phyloP scores from a whole-genome alignment of 2,888 invertebrate species.

The Troides aeacus region DNA sequence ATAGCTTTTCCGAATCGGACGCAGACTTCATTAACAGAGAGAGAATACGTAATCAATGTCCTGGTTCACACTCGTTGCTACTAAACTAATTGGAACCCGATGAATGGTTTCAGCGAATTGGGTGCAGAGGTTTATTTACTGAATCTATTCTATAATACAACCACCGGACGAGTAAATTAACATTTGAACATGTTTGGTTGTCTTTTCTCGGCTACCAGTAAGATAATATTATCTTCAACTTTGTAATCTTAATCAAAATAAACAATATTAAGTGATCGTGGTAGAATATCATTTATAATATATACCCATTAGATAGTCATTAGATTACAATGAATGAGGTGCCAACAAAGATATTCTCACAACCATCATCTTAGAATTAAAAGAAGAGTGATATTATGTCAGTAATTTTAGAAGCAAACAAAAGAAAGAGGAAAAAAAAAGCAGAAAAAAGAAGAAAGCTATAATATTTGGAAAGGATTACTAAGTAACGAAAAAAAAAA shows the following conservation, averaged over 20 bases:
- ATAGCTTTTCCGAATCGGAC: conserved; percentile 25
- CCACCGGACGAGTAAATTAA: background rate
- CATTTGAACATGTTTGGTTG: background rate
- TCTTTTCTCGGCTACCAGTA: background rate
- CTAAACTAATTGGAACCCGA: conserved; percentile 9
- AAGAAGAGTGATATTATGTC: background rate
- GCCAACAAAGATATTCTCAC: background rate
- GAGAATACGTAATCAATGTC: conserved; percentile 26
- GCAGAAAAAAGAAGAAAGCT: no score
- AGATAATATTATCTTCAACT: background rate
- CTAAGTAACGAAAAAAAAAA: background rate
- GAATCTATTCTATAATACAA: background rate
- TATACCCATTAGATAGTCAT: background rate
- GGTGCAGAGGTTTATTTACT: conserved; percentile 1
- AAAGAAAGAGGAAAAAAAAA: no score
- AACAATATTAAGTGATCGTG: no score
- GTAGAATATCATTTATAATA: no score
- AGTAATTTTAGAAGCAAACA: background rate
- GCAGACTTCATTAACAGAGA: conserved; percentile 27
- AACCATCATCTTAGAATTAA: background rate
- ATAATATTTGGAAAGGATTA: background rate
- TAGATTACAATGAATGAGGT: background rate
- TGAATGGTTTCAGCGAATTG: conserved; percentile 7
- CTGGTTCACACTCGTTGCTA: conserved; percentile 21
- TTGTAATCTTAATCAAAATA: background rate